A percentile compares a stretch with the other conserved stretches of the same genome.
phyloP scores from a whole-genome alignment of 2,797 vertebrate genomes.

The Ataeniobius toweri region DNA sequence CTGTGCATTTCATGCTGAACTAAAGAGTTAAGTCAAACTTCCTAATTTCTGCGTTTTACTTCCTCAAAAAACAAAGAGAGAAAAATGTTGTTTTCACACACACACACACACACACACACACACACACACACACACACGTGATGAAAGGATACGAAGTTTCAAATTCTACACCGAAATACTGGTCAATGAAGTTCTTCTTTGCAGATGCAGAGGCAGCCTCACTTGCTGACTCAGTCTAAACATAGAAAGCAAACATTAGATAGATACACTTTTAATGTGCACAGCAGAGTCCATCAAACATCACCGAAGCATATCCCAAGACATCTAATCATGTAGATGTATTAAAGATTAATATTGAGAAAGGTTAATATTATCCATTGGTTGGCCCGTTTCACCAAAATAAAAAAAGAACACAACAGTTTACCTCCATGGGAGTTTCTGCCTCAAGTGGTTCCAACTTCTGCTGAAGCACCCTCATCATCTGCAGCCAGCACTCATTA shows the following conservation, averaged over 20 bases:
- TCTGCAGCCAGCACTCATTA: conserved; percentile 97
- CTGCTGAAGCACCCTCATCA: conserved; percentile 98
- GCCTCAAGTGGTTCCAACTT: conserved; percentile 91
- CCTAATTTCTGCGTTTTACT: not conserved
- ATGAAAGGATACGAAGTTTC: conserved; percentile 93
- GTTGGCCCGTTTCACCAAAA: not conserved
- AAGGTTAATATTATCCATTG: not conserved
- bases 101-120: not conserved
- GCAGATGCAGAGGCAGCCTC: conserved; percentile 79
- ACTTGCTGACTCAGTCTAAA: conserved; percentile 83
- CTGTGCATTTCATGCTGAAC: conserved; percentile 97
- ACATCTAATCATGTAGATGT: not conserved
- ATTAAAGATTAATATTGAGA: not conserved
- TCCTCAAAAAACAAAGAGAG: not conserved
- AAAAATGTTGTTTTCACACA: not conserved
- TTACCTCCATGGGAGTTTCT: conserved; percentile 91
- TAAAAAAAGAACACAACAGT: not conserved
- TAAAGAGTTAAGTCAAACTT: conserved; percentile 77
- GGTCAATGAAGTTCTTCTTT: conserved; percentile 98
- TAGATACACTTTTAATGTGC: not conserved
- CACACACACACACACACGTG: not conserved
- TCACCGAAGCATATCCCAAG: not conserved
- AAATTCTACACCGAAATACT: conserved; percentile 97
- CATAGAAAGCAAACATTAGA: not conserved
- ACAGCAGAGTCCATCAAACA: not conserved